Evolutionary conservation across 2,113 vertebrate genomes (phyloP).

Genomic region (Myrmecophaga tridactyla): DNA sequence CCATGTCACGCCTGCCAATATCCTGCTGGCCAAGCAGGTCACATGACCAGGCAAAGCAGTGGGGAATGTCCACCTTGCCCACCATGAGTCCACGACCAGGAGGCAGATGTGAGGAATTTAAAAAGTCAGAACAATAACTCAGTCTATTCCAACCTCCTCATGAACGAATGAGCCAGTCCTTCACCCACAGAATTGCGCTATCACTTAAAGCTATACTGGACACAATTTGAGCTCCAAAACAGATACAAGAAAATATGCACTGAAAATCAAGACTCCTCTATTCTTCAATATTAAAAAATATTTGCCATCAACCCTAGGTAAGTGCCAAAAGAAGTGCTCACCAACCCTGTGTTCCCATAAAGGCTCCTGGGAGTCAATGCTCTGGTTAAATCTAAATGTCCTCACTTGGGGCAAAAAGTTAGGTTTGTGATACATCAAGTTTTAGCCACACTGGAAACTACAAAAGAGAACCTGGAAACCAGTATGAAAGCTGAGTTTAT

Average conservation of each 20-base stretch:
- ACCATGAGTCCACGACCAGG: neutral
- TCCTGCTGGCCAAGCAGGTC: neutral
- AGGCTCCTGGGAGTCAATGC: neutral
- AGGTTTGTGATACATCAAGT: neutral
- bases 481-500: neutral
- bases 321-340: neutral
- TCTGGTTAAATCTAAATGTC: neutral
- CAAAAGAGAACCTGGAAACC: neutral
- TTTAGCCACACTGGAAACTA: neutral
- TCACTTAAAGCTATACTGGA: neutral
- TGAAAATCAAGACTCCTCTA: neutral
- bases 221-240: neutral
- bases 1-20: neutral
- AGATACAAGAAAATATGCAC: neutral
- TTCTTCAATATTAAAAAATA: neutral
- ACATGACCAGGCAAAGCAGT: neutral
- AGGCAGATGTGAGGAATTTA: neutral
- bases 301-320: neutral
- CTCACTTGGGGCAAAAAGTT: neutral
- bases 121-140: neutral
- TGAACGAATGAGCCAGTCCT: neutral
- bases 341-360: neutral
- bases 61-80: neutral
- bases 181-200: neutral
- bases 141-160: neutral